Evolutionary conservation across 2,113 vertebrate species (phyloP).

Genomic region (Hemichromis elongatus): DNA sequence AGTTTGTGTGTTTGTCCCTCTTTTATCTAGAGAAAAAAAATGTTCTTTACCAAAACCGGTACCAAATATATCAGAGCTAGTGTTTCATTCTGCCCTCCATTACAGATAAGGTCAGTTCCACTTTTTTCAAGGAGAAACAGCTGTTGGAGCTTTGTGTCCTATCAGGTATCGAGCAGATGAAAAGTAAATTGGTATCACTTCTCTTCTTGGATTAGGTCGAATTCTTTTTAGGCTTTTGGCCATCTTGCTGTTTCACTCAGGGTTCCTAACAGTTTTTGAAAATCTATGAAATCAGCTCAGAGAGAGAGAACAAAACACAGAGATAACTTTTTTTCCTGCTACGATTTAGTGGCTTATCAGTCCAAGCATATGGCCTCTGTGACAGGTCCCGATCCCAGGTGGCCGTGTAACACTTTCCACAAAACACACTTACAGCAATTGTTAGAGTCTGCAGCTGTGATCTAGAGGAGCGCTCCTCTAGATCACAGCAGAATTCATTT

Average conservation of each 20-base stretch:
- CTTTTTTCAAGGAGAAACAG: slow-evolving; percentile 45
- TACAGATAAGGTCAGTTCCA: slow-evolving; percentile 7
- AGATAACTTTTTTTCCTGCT: background rate
- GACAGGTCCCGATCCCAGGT: slow-evolving; percentile 12
- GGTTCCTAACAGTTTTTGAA: background rate
- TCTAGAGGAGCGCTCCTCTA: background rate
- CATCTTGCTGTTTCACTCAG: background rate
- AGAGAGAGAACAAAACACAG: slow-evolving; percentile 23
- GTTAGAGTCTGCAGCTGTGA: background rate
- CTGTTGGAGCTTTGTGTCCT: slow-evolving; percentile 36
- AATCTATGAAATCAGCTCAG: slow-evolving; percentile 11
- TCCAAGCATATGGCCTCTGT: slow-evolving; percentile 9
- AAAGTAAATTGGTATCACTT: slow-evolving; percentile 30
- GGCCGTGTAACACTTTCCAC: background rate
- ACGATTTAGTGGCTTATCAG: slow-evolving; percentile 25
- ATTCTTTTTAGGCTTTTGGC: background rate
- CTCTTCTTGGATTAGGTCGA: slow-evolving; percentile 17
- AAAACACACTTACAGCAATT: background rate
- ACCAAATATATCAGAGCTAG: background rate
- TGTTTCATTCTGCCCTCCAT: slow-evolving; percentile 20
- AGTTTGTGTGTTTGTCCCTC: background rate
- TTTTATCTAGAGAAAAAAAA: background rate
- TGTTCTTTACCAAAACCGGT: background rate
- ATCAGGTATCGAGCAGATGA: slow-evolving; percentile 37
- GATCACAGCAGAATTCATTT: background rate